Percentiles rank a stretch among this genome's conserved stretches.
phyloP scores from a whole-genome alignment of 2,797 vertebrate species.

The Spea hammondii region DNA sequence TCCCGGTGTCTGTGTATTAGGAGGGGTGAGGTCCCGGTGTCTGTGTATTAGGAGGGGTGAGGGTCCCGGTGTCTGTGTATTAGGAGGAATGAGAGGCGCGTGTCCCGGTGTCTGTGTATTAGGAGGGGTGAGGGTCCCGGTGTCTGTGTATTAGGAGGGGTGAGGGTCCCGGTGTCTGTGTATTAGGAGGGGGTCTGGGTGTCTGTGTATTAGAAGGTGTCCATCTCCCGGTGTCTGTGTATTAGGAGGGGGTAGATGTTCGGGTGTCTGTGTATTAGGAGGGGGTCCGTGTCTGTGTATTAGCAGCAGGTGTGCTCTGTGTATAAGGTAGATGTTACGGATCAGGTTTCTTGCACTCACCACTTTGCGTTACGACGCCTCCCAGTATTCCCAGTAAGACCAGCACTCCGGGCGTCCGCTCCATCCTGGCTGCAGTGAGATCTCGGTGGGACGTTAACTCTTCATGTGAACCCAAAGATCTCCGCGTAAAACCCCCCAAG shows the following conservation, averaged over 20 bases:
- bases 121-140: neutral
- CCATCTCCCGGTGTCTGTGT: no score
- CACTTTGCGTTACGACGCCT: conserved; percentile 15
- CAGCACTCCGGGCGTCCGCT: neutral
- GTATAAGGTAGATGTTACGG: neutral
- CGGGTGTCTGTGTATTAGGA: no score
- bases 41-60: neutral
- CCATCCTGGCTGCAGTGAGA: conserved; percentile 17
- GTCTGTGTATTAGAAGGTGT: neutral
- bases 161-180: neutral
- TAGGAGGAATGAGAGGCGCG: neutral
- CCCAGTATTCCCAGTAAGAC: conserved; percentile 30
- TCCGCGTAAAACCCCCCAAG: neutral
- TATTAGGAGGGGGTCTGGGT: neutral
- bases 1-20: neutral
- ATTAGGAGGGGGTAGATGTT: no score
- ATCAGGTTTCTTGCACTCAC: conserved; percentile 36
- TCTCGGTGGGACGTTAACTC: conserved; percentile 15
- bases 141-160: neutral
- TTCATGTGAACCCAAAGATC: conserved; percentile 11
- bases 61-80: neutral
- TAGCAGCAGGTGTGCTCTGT: no score
- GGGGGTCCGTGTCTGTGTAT: no score
- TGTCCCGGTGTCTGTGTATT: no score
- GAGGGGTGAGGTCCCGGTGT: neutral